Percentiles rank a stretch among this genome's conserved stretches.
These are phyloP conservation scores for Leucoma salicis DNA, from an alignment of 2,888 invertebrate species.

Conservation along the genomic window DNA sequence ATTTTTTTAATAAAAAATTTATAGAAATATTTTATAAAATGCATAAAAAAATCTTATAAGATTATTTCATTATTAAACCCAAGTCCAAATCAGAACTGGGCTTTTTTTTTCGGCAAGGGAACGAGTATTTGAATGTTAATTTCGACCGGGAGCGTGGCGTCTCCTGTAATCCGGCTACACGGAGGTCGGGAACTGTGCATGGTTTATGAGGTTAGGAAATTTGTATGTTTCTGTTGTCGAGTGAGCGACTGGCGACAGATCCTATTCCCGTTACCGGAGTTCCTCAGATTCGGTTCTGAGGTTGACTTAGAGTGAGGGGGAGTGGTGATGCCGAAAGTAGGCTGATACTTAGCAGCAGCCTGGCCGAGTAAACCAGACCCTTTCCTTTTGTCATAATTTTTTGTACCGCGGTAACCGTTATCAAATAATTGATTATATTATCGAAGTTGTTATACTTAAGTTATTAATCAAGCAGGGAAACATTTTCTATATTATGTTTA, in stretches of 20 bases:
- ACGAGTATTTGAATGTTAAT: not conserved
- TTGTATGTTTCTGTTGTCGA: not conserved
- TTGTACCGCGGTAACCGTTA: too few relatives aligned
- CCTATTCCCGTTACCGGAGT: not conserved
- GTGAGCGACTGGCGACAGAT: not conserved
- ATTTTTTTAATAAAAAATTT: not conserved
- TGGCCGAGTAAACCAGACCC: constrained; percentile 41
- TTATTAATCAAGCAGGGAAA: too few relatives aligned
- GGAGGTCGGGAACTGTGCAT: constrained; percentile 5
- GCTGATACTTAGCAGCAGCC: constrained; percentile 95
- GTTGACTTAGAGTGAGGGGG: constrained; percentile 85
- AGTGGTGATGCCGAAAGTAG: constrained; percentile 70
- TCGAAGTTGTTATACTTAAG: too few relatives aligned
- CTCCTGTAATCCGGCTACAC: constrained; percentile 9
- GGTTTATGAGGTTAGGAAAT: constrained; percentile 1
- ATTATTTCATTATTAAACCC: not conserved
- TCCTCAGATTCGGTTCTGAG: constrained; percentile 53
- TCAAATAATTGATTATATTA: too few relatives aligned
- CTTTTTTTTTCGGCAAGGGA: not conserved
- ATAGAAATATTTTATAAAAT: not conserved
- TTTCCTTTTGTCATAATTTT: constrained; percentile 9
- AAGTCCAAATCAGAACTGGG: not conserved
- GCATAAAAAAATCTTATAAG: not conserved
- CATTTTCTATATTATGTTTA: too few relatives aligned
- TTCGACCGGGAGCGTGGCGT: constrained; percentile 83